Base-by-base conservation (phyloP, 2,797 vertebrate species). In the Schizothorax lantsangensis region DNA sequence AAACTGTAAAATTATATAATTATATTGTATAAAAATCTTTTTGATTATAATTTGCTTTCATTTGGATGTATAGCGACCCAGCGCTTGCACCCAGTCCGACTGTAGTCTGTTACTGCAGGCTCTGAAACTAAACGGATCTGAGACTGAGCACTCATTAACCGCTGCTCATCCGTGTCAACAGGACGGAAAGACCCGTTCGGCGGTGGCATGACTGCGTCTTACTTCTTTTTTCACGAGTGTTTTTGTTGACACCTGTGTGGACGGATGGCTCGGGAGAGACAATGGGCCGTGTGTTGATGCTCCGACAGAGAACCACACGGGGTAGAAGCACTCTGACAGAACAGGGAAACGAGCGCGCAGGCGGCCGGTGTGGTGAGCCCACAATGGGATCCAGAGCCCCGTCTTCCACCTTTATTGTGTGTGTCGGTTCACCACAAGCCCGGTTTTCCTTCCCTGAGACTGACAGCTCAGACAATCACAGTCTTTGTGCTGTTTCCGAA, bases 351-450 rank as follows among this genome's bases (percentile, higher is more conserved):
- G 88, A 88, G 87, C 68, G 54, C 86, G 91, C 79, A 92, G 93
- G 94, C 86, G 91, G 93, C 90, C 72, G 52, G 62, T 72, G 90
- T 36, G 92, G 93, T 88, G 69, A 91, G 90, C 89, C 93, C 91
- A 86, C 69, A 73, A 88, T 75, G 91, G 93, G 87, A 88, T 85
- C 80, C 85, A 89, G 84, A 71, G 82, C 92, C 86, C 88, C 90
- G 88, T 90, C 89, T 90, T 84, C 91, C 90, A 92, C 86, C 92
- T 93, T 93, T 91, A 90, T 92, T 93, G 94, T 94, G 91, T 92
- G 91, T 75, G 86, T 86, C 38, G 88, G 88, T 88, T 89, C 79
- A 89, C 94, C 92, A 26, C 93, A 92, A 84, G 88, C 78, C 75
- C 86, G 91, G 90, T 92, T 93, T 88, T 86, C 26, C 89, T 94